Conservation (phyloP, 2,113 vertebrate genomes). For the Prietella phreatophila region DNA sequence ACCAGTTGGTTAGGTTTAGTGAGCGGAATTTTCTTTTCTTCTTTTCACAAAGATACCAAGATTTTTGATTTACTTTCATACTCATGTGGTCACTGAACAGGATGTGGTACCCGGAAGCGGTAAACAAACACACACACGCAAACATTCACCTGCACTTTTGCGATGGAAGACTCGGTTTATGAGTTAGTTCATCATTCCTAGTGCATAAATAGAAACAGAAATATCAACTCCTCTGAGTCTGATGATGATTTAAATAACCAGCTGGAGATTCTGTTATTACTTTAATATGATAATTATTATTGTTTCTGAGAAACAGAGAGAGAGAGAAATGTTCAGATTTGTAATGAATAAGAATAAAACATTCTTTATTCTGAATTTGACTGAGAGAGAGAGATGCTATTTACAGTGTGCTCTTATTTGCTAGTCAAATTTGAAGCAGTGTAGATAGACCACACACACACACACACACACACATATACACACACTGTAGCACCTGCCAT, state of each 20-base stretch:
- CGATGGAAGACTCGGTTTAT: background rate
- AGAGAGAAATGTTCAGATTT: background rate
- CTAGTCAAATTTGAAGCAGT: background rate
- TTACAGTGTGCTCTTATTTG: background rate
- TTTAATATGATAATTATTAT: background rate
- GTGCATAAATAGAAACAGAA: background rate
- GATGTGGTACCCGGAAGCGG: background rate
- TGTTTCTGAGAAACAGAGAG: background rate
- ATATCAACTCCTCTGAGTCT: background rate
- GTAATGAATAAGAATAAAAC: background rate
- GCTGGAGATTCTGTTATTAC: background rate
- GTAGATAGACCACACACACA: background rate
- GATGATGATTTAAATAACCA: background rate
- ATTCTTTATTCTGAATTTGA: background rate
- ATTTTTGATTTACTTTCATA: background rate
- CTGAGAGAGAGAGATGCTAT: background rate
- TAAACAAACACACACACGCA: background rate
- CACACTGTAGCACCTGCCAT: background rate
- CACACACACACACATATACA: background rate
- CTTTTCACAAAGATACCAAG: background rate
- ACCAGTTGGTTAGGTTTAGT: too few relatives aligned
- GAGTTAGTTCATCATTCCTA: background rate
- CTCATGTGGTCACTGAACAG: background rate
- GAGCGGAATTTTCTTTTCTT: background rate
- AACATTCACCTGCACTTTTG: background rate